Evolutionary conservation across 1,140 invertebrate species (phyloP).

Genomic region (Drosophila micromelanica): DNA sequence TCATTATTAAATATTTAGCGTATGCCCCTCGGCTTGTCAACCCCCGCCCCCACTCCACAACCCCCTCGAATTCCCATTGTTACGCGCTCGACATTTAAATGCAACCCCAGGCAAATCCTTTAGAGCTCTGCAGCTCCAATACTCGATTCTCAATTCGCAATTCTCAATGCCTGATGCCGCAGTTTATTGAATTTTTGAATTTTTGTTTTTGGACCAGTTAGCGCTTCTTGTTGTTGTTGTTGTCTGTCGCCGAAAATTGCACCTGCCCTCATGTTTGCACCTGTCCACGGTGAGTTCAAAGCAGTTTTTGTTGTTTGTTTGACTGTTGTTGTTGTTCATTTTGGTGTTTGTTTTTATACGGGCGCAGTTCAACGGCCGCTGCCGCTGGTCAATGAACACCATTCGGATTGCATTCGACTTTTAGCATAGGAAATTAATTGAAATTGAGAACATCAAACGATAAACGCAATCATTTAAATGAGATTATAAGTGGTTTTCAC

Average conservation of each 20-base stretch:
- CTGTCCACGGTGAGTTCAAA: conserved; percentile 66
- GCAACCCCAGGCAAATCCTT: not conserved
- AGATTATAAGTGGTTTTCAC: conserved; percentile 3
- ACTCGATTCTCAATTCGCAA: not conserved
- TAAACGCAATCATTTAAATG: conserved; percentile 9
- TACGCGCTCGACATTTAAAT: conserved; percentile 27
- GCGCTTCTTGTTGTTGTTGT: conserved; percentile 26
- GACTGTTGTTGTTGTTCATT: conserved; percentile 55
- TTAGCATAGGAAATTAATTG: conserved; percentile 29
- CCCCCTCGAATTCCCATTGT: not conserved
- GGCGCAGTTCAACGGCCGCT: conserved; percentile 63
- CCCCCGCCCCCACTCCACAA: not conserved
- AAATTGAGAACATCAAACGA: conserved; percentile 17
- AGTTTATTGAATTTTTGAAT: conserved; percentile 49
- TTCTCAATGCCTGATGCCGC: conserved; percentile 15
- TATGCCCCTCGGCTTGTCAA: not conserved
- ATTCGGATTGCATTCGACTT: conserved; percentile 23
- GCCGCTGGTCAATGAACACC: conserved; percentile 28
- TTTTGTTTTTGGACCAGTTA: conserved; percentile 62
- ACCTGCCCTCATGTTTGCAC: conserved; percentile 69
- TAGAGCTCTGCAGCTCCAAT: not conserved
- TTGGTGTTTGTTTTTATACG: conserved; percentile 51
- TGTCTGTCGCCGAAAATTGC: conserved; percentile 59
- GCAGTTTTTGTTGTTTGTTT: conserved; percentile 34
- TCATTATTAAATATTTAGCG: conserved; percentile 73